Base-by-base conservation (phyloP, 2,113 vertebrate genomes). In the Ceratotherium simum region DNA sequence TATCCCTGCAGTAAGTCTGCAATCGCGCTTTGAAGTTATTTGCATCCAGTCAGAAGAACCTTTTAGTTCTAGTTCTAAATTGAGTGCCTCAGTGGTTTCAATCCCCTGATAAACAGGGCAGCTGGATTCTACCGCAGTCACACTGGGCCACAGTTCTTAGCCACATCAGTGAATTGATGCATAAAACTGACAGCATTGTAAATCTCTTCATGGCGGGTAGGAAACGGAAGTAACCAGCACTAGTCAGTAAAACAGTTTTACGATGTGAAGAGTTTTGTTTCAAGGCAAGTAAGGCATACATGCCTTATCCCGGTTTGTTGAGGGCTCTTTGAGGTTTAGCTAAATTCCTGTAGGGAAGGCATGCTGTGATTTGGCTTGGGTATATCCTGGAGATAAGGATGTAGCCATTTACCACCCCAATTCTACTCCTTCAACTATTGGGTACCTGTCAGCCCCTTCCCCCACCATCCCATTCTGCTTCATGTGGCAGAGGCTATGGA, bases 51-150 rank as follows among this genome's bases (percentile, higher is more conserved):
- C 56, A 83, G 96, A 98, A 82, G 64, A 97, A 97, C 14, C 17
- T 97, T 97, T 98, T 96, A 85, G 73, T 98, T 98, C 90, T 97
- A 94, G 72, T 97, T 98, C 97, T 97, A 98, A 98, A 96, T 87
- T 91, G 97, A 98, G 91, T 42, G 86, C 91, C 87, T 91, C 13
- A 1, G 64, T 98, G 92, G 95, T 97, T 98, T 98, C 95, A 93
- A 21, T 95, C 27, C 86, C 96, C 62, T 60, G 85, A 87, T 95
- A 97, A 94, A 79, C 92, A 97, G 96, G 97, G 92, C 97, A 86
- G 89, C 91, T 96, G 98, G 94, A 97, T 97, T 97, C 98, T 88
- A 95, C 86, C 93, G 89, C 88, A 96, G 67, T 98, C 96, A 94
- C 79, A 86, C 78, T 29, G 78, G 97, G 93, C 64, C 96, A 95